phyloP scores from a whole-genome alignment of 2,797 vertebrate genomes.

The Aselliscus stoliczkanus region DNA sequence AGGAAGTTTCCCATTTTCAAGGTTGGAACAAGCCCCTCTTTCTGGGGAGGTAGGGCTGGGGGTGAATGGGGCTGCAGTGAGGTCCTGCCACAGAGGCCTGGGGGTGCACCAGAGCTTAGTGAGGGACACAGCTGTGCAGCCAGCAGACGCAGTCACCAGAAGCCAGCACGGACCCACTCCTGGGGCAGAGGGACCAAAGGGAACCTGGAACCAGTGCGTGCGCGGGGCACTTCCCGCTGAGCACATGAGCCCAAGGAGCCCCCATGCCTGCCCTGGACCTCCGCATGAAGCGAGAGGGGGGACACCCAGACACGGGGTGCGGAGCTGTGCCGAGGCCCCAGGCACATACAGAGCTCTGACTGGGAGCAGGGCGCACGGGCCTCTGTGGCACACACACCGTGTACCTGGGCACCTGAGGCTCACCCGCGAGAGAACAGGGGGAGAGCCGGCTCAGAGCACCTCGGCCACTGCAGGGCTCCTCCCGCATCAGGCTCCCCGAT shows the following conservation, averaged over 20 bases:
- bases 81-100: background rate
- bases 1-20: background rate
- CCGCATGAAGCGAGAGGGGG: background rate
- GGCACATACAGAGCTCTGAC: background rate
- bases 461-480: slow-evolving; percentile 75
- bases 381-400: background rate
- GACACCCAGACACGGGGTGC: background rate
- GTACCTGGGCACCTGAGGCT: slow-evolving; percentile 19
- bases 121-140: background rate
- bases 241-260: background rate
- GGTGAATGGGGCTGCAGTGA: background rate
- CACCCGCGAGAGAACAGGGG: background rate
- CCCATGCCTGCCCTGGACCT: background rate
- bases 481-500: slow-evolving; percentile 73
- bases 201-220: background rate
- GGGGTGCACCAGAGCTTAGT: background rate
- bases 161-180: accelerated
- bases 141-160: background rate
- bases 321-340: background rate
- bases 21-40: background rate
- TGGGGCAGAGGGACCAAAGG: background rate
- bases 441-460: slow-evolving; percentile 71
- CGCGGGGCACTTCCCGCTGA: background rate
- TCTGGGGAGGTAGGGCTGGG: background rate
- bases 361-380: background rate